These are phyloP conservation scores for Eulemur mongoz DNA, from an alignment of 2,797 vertebrate species.

Conservation along the genomic window DNA sequence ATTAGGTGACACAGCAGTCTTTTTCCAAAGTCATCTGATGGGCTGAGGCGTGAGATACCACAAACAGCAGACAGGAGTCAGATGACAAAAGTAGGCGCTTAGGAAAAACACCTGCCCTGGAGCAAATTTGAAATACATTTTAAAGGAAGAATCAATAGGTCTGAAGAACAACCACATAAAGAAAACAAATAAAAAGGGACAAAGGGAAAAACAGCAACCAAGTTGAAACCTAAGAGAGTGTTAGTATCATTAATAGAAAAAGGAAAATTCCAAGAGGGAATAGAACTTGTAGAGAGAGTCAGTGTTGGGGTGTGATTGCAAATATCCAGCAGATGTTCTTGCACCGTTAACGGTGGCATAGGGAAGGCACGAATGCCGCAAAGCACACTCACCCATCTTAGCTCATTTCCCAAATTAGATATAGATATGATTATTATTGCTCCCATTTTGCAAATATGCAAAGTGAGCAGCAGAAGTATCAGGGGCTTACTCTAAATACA, in stretches of 20 bases:
- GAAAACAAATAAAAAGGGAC: background rate
- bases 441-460: background rate
- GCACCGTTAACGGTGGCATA: background rate
- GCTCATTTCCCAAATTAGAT: background rate
- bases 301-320: background rate
- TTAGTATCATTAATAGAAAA: background rate
- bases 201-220: background rate
- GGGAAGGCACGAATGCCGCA: fast-evolving
- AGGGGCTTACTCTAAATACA: background rate
- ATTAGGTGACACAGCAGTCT: background rate
- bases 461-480: background rate
- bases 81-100: background rate
- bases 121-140: background rate
- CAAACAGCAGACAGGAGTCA: background rate
- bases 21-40: background rate
- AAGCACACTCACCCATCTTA: background rate
- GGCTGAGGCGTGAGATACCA: background rate
- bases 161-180: background rate
- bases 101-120: background rate
- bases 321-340: background rate
- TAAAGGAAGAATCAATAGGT: background rate
- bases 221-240: background rate
- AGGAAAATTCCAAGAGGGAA: background rate
- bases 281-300: background rate
- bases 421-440: background rate